These are phyloP conservation scores for Brevipalpus yothersi DNA, from an alignment of 1,140 invertebrate species.

Conservation along the genomic window DNA sequence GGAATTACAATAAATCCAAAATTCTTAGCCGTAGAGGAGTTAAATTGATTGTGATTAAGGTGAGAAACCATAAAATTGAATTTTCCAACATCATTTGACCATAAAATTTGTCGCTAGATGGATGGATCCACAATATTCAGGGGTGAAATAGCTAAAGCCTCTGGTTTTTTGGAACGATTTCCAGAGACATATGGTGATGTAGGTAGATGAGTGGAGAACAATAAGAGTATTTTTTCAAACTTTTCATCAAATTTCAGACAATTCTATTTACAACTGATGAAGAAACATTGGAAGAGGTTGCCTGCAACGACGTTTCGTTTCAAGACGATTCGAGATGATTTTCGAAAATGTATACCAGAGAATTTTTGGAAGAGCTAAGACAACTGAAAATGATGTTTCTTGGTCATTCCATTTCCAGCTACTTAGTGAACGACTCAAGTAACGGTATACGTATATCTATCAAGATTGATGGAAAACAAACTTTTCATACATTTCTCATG, in stretches of 20 bases:
- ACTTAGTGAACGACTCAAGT: too few species aligned
- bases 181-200: conserved; percentile 52
- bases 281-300: conserved; percentile 40
- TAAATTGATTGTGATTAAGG: conserved; percentile 33
- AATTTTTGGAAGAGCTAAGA: too few species aligned
- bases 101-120: conserved; percentile 19
- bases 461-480: too few species aligned
- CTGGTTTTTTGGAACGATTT: conserved; percentile 38
- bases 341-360: too few species aligned
- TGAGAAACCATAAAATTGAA: too few species aligned
- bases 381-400: too few species aligned
- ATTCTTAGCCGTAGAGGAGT: conserved; percentile 51
- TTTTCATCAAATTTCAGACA: conserved; percentile 30
- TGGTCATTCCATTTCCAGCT: too few species aligned
- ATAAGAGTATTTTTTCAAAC: neutral
- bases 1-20: conserved; percentile 66
- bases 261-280: conserved; percentile 54
- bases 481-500: too few species aligned
- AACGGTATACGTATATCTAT: too few species aligned
- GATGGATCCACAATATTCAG: conserved; percentile 40
- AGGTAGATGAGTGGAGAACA: conserved; percentile 19
- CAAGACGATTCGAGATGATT: conserved; percentile 13
- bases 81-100: too few species aligned
- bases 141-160: conserved; percentile 50
- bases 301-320: conserved; percentile 39